Base-by-base conservation (phyloP, 1,140 invertebrate species). In the Orius insidiosus region DNA sequence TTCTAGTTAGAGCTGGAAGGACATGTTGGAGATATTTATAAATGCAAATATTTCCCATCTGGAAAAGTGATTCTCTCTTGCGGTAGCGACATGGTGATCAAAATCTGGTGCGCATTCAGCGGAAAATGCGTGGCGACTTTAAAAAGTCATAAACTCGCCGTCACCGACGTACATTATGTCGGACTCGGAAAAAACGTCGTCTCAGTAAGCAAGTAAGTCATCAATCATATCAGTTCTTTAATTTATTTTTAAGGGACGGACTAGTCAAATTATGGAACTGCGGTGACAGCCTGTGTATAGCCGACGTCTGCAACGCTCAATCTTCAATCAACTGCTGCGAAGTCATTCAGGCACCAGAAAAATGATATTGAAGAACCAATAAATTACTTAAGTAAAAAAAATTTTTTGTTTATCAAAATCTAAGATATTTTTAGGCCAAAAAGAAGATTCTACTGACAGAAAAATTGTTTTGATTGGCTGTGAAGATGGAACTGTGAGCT, bases 151-250 rank as follows among this genome's bases (percentile, higher is more conserved):
- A 72, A 57, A 45, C 71, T 63, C 69, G 68, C 75, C 47, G 62
- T 85, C 2, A 65, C 66, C 34, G 79, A 80, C 60, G 59, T 75
- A 43, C 67, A 60, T 19, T 72, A 83, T 55, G 64, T 85, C 46
- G 79, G 79, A n/a, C 66, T 67, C 52, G 81, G 80, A 50, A 67
- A 72, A 49, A 82, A 83, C 64, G 60, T 84, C 16, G 61, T 84
- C 15, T 78, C 79, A 34, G 76, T 76, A 32, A 75, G 76, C 55
- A 76, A 70, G 65, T 67, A 58, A 55, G 55, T 46, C 14, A 24
- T 32, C 19, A 37, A 3, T 41, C 5, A 13, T 1, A 44, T 16
- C 10, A 36, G 7, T 11, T n/a, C 9, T 34, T 2, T 38, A 30
- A 34, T n/a, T 3, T 38, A n/a, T n/a, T 51, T 11, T 33, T 34